phyloP scores from a whole-genome alignment of 1,140 invertebrate species.

The Fopius arisanus region DNA sequence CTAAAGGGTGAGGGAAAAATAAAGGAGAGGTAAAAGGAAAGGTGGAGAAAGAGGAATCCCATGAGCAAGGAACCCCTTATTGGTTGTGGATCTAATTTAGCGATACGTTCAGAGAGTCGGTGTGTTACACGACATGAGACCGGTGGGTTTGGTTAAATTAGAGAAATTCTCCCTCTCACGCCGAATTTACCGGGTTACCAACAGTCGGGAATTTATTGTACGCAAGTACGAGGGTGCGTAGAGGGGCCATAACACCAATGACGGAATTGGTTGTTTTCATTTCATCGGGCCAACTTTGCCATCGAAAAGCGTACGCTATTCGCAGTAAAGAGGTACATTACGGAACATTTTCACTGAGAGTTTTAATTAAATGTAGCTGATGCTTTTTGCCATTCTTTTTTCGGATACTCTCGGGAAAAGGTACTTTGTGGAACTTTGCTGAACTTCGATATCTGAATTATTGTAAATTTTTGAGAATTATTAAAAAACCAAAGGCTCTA shows the following conservation, averaged over 20 bases:
- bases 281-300: conserved; percentile 8
- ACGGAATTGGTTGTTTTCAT: conserved; percentile 19
- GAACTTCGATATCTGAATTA: no score
- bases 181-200: conserved; percentile 12
- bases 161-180: conserved; percentile 26
- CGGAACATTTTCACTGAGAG: neutral
- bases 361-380: neutral
- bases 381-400: no score
- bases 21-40: conserved; percentile 14
- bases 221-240: neutral
- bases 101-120: conserved; percentile 25
- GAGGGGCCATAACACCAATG: neutral
- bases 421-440: no score
- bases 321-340: neutral
- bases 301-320: neutral
- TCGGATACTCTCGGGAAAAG: neutral
- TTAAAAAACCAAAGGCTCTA: no score
- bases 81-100: conserved; percentile 35
- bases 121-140: neutral
- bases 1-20: neutral
- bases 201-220: conserved; percentile 29
- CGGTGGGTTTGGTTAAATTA: conserved; percentile 29
- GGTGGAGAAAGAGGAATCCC: conserved; percentile 12
- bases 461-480: no score
- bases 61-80: conserved; percentile 28